Evolutionary conservation across 2,888 invertebrate genomes (phyloP).

Genomic region (Orthosia cruda): DNA sequence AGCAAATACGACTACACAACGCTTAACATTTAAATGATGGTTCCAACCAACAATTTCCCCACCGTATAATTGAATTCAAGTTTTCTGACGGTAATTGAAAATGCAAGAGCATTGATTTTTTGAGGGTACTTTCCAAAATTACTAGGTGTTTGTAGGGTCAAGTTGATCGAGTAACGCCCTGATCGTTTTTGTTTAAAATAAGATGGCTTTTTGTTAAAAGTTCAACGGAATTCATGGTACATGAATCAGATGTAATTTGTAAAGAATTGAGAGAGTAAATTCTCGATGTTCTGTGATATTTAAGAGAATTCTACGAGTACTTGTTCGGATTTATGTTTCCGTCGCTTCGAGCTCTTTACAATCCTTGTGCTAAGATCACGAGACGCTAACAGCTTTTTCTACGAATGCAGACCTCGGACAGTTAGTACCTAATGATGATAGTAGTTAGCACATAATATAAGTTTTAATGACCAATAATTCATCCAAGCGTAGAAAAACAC

Average conservation of each 20-base stretch:
- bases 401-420: conserved; percentile 47
- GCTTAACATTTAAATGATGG: conserved; percentile 75
- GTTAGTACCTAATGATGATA: conserved; percentile 59
- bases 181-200: conserved; percentile 51
- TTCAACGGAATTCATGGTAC: conserved; percentile 54
- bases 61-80: conserved; percentile 80
- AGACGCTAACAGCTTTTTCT: conserved; percentile 55
- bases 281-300: conserved; percentile 38
- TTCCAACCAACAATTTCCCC: conserved; percentile 77
- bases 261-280: conserved; percentile 33
- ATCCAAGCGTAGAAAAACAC: conserved; percentile 51
- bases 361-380: conserved; percentile 23
- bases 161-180: conserved; percentile 66
- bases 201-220: conserved; percentile 64
- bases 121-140: conserved; percentile 78
- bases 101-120: conserved; percentile 70
- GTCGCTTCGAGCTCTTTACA: conserved; percentile 34
- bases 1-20: conserved; percentile 70
- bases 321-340: conserved; percentile 50
- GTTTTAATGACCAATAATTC: conserved; percentile 61
- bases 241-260: conserved; percentile 57
- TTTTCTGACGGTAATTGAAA: conserved; percentile 79
- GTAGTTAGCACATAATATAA: conserved; percentile 64
- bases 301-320: conserved; percentile 30
- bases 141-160: conserved; percentile 72